These are phyloP conservation scores for Cerastis rubricosa DNA, from an alignment of 2,888 invertebrate genomes.

Conservation along the genomic window DNA sequence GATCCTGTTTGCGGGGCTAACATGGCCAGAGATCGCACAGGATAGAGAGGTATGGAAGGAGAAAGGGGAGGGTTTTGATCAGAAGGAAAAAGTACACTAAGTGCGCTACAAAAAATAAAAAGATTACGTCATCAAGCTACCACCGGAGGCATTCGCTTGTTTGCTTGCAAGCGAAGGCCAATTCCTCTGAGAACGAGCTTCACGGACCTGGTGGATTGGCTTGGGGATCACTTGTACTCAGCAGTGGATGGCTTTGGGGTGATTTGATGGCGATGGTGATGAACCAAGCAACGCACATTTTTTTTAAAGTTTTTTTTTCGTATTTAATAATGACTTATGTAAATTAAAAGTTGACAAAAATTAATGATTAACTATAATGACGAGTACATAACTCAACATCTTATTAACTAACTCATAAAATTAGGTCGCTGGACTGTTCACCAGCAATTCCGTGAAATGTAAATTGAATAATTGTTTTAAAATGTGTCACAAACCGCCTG, in stretches of 20 bases:
- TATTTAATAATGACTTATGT: no score
- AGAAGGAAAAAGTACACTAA: no score
- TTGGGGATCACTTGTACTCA: background rate
- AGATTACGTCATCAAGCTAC: no score
- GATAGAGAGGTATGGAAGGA: no score
- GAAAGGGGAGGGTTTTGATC: no score
- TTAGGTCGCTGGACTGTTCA: slow-evolving; percentile 23
- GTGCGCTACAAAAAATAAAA: no score
- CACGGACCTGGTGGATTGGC: background rate
- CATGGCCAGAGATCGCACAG: no score
- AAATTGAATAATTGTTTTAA: slow-evolving; percentile 65
- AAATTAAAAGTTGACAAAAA: no score
- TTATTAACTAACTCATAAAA: slow-evolving; percentile 42
- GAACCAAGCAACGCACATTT: background rate
- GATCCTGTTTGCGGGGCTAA: no score
- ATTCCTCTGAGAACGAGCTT: background rate
- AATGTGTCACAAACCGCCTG: slow-evolving; percentile 49
- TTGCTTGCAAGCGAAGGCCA: background rate
- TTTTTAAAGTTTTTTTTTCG: no score
- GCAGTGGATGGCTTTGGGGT: background rate
- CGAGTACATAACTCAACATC: background rate
- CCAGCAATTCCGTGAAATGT: background rate
- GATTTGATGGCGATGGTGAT: background rate
- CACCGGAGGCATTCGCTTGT: no score
- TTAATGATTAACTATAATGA: background rate